These are phyloP conservation scores for Pluvialis apricaria DNA, from an alignment of 2,113 vertebrate species.

Conservation along the genomic window DNA sequence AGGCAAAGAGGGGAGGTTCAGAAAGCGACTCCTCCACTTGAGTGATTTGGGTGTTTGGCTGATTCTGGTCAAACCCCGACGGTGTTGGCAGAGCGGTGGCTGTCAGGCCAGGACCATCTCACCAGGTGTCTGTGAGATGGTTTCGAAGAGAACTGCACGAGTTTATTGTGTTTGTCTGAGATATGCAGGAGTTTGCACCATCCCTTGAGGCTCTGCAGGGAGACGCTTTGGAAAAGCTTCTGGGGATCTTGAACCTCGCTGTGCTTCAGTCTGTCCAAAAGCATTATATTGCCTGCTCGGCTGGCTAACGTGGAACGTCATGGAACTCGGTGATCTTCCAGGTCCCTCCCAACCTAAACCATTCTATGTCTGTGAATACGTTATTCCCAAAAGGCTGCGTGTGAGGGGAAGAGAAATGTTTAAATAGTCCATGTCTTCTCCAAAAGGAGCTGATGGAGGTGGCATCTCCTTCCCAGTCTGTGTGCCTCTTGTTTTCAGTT, in stretches of 20 bases:
- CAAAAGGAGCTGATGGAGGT: not conserved
- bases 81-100: not conserved
- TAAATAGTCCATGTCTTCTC: not conserved
- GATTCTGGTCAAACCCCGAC: not conserved
- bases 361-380: not conserved
- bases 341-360: no score
- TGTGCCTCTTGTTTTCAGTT: not conserved
- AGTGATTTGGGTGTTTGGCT: not conserved
- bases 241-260: not conserved
- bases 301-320: rapidly evolving
- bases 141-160: not conserved
- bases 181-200: not conserved
- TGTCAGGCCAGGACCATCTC: not conserved
- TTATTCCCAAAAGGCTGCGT: not conserved
- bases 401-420: not conserved
- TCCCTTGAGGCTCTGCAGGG: not conserved
- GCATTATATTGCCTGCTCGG: rapidly evolving
- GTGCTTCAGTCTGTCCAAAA: no score
- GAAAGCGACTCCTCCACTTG: not conserved
- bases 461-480: not conserved
- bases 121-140: not conserved
- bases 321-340: no score
- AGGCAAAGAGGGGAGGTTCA: not conserved
- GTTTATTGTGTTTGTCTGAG: not conserved
- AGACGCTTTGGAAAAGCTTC: not conserved